Evolutionary conservation across 2,888 invertebrate species (phyloP).

Genomic region (Mesochorus sp.): DNA sequence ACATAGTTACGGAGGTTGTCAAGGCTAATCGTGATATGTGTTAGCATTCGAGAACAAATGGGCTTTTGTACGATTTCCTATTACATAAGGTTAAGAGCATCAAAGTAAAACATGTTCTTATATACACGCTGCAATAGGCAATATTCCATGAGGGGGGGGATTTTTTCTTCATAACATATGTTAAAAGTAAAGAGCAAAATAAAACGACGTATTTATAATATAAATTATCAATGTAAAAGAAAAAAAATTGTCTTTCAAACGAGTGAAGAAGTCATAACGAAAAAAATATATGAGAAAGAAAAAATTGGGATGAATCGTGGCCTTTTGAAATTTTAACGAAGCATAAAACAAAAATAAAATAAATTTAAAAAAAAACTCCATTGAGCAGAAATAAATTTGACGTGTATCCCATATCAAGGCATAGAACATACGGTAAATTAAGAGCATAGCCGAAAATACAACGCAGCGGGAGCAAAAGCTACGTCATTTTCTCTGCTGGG

Average conservation of each 20-base stretch:
- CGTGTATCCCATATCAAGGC: neutral
- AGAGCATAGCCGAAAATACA: slow-evolving; percentile 33
- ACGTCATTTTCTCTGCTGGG: slow-evolving; percentile 39
- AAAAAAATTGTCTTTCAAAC: too few species aligned
- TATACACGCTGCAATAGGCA: neutral
- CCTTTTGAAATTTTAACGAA: neutral
- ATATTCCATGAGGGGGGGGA: too few species aligned
- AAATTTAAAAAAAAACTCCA: neutral
- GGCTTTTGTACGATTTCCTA: slow-evolving; percentile 4
- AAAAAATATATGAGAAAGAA: too few species aligned
- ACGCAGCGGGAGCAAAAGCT: slow-evolving; percentile 45
- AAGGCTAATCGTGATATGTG: slow-evolving; percentile 40
- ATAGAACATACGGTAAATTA: slow-evolving; percentile 10
- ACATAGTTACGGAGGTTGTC: slow-evolving; percentile 34
- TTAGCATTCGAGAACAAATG: slow-evolving; percentile 29
- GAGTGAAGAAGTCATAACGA: too few species aligned
- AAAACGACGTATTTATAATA: too few species aligned
- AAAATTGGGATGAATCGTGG: too few species aligned
- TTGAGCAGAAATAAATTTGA: neutral
- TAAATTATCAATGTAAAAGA: too few species aligned
- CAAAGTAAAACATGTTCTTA: neutral
- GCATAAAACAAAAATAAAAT: neutral
- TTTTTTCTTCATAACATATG: too few species aligned
- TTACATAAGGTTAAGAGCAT: slow-evolving; percentile 12
- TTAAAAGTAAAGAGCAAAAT: too few species aligned